These are phyloP conservation scores for Emydoidea blandingii DNA, from an alignment of 2,797 vertebrate genomes.

Conservation along the genomic window DNA sequence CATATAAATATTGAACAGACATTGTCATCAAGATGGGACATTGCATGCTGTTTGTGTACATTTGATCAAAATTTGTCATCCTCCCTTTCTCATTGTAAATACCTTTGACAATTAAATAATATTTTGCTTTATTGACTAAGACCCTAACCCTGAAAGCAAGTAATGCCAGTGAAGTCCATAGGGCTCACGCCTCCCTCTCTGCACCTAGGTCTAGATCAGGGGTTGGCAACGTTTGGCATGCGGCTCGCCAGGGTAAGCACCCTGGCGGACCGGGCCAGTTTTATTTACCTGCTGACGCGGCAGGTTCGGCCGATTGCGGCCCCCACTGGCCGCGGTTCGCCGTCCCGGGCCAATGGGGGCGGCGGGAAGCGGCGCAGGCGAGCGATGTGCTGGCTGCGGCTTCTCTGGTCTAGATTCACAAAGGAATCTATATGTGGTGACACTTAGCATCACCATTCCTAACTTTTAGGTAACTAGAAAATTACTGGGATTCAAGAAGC, in stretches of 20 bases:
- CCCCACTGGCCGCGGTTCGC: too few relatives aligned
- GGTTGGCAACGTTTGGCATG: too few relatives aligned
- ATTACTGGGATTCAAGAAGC: neutral
- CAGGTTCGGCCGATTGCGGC: too few relatives aligned
- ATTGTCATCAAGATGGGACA: neutral
- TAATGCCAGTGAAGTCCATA: neutral
- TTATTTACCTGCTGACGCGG: too few relatives aligned
- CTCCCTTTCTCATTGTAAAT: rapidly evolving
- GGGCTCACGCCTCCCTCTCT: neutral
- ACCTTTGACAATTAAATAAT: neutral
- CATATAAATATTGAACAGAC: neutral
- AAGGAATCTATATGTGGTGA: neutral
- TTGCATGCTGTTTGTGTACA: neutral
- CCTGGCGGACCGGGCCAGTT: too few relatives aligned
- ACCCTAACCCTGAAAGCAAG: neutral
- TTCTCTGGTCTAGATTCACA: neutral
- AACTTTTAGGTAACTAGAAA: neutral
- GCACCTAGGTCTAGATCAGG: neutral
- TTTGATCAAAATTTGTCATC: neutral
- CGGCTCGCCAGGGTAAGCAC: too few relatives aligned
- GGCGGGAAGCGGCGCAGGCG: too few relatives aligned
- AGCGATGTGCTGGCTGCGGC: too few relatives aligned
- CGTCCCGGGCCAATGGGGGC: too few relatives aligned
- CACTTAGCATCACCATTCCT: neutral
- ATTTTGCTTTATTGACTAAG: neutral